These are phyloP conservation scores for Leptothorax acervorum DNA, from an alignment of 2,888 invertebrate species.

Conservation along the genomic window DNA sequence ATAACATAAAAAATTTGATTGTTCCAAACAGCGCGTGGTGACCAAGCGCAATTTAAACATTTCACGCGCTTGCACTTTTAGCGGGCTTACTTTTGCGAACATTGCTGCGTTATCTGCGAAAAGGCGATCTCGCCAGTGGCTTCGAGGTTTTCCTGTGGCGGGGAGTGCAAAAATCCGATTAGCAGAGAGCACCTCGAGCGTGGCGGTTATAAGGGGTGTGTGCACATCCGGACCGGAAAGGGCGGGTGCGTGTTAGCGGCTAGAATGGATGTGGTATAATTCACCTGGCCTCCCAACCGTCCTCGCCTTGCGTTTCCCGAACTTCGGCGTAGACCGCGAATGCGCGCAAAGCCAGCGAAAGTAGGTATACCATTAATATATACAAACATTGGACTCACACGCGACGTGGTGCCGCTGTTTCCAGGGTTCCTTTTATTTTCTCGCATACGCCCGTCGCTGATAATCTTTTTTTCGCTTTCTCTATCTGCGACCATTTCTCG, in stretches of 20 bases:
- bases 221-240: slow-evolving; percentile 59
- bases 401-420: slow-evolving; percentile 23
- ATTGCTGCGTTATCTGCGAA: slow-evolving; percentile 64
- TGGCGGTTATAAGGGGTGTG: slow-evolving; percentile 44
- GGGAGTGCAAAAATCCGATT: slow-evolving; percentile 73
- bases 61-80: slow-evolving; percentile 3
- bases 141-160: slow-evolving; percentile 50
- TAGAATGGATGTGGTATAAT: slow-evolving; percentile 61
- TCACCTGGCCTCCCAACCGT: slow-evolving; percentile 38
- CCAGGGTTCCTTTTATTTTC: slow-evolving; percentile 20
- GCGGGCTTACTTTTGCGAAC: slow-evolving; percentile 34
- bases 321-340: slow-evolving; percentile 39
- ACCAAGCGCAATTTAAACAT: slow-evolving; percentile 40
- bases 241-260: slow-evolving; percentile 63
- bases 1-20: slow-evolving; percentile 27
- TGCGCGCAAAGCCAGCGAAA: slow-evolving; percentile 31
- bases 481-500: slow-evolving; percentile 1
- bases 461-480: not conserved
- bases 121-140: slow-evolving; percentile 57
- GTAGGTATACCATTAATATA: slow-evolving; percentile 71
- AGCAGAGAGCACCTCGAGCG: slow-evolving; percentile 62
- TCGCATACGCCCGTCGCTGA: not conserved
- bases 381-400: slow-evolving; percentile 64
- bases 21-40: slow-evolving; percentile 37
- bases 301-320: slow-evolving; percentile 45